Evolutionary conservation across 2,113 vertebrate genomes (phyloP), one percentile per base, ranked within the genome.

Genomic region (Malurus elegans): DNA sequence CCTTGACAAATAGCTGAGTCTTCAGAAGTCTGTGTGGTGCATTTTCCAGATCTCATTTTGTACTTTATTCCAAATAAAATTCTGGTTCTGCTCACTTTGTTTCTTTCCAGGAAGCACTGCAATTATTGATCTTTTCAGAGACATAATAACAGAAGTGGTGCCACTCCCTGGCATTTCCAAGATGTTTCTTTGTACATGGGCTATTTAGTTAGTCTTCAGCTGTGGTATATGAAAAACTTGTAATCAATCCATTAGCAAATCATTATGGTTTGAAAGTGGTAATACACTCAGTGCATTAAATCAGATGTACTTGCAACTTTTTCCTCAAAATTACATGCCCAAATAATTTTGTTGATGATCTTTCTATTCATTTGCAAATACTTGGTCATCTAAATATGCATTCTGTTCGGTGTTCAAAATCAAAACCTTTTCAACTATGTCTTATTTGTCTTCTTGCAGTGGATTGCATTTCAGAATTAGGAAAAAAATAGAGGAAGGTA

Each of bases 221-320:
- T 86, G 53, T 88, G 57, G 36, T 88, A 13, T 48, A 58, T 44
- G 56, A 67, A 76, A 78, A 88, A 72, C 74, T 94, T 91, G 57
- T 89, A 88, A 81, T 91, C 83, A 88, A 69, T 93, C 85, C 64
- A 92, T 94, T 96, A 97, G 85, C 88, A 90, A 76, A 51, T 64
- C 47, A 86, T 95, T 94, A 42, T 47, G 19, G 62, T 92, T 71
- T 96, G 92, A 85, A 90, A 82, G 67, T 73, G 93, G 54, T 40
- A 62, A 40, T 83, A 71, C 45, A 64, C 47, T 74, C 56, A 84
- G 34, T 80, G 31, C 51, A 57, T 86, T 83, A 70, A 90, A 90
- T 88, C 71, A 64, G 67, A 60, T 71, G 45, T 83, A 56, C 31
- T 93, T 93, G 72, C 4, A n/a, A 83, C 31, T 88, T 76, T 32